A percentile compares a stretch with the other conserved stretches of the same genome.
Conservation (phyloP, 1,140 invertebrate species). For the Caenorhabditis briggsae region DNA sequence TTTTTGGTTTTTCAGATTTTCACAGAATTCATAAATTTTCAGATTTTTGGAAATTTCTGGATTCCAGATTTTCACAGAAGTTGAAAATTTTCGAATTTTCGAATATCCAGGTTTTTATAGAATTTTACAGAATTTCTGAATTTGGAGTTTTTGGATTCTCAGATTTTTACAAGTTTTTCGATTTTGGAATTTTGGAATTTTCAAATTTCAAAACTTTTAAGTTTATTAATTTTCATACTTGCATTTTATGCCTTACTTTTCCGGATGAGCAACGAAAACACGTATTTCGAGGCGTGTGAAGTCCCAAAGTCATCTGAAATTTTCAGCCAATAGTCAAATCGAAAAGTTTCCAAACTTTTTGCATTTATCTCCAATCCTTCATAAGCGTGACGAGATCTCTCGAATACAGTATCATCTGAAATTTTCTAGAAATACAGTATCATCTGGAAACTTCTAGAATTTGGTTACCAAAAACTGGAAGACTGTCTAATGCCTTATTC, state of each 20-base stretch:
- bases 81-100: too few species aligned
- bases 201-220: background rate
- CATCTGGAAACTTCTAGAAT: too few species aligned
- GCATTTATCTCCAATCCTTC: slow-evolving; percentile 10
- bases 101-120: too few species aligned
- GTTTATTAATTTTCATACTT: too few species aligned
- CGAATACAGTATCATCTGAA: background rate
- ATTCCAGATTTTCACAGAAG: background rate
- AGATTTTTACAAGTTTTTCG: too few species aligned
- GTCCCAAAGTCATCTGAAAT: background rate
- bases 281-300: too few species aligned
- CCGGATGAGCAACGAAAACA: background rate
- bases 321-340: slow-evolving; percentile 41
- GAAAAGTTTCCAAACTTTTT: background rate
- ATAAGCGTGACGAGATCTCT: background rate
- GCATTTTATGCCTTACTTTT: too few species aligned
- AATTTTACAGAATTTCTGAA: too few species aligned
- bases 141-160: background rate
- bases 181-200: too few species aligned
- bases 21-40: too few species aligned
- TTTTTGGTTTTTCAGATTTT: too few species aligned
- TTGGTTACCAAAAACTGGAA: background rate
- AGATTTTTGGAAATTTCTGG: background rate
- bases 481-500: slow-evolving; percentile 5
- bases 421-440: background rate